Evolutionary conservation across 2,113 vertebrate genomes (phyloP).

Genomic region (Phaetusa simplex): DNA sequence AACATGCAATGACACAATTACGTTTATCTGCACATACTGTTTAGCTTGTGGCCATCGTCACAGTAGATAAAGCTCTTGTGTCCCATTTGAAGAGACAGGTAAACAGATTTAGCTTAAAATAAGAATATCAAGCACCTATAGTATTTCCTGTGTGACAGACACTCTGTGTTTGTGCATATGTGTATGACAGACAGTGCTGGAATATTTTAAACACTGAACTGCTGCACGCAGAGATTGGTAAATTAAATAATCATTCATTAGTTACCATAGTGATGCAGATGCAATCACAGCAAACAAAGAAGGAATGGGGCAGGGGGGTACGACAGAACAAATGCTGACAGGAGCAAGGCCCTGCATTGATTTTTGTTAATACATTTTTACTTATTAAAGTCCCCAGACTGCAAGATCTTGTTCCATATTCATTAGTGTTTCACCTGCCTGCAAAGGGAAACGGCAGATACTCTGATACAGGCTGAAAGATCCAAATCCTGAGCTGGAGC

Average conservation of each 20-base stretch:
- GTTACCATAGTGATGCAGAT: constrained; percentile 52
- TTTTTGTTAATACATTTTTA: constrained; percentile 11
- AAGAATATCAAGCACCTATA: neutral
- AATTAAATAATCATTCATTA: constrained; percentile 61
- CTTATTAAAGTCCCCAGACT: neutral
- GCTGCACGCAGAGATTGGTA: neutral
- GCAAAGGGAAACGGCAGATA: neutral
- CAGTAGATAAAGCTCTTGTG: neutral
- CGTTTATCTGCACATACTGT: neutral
- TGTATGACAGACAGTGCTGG: neutral
- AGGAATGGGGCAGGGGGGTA: neutral
- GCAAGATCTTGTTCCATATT: neutral
- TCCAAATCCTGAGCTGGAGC: neutral
- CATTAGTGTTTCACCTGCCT: neutral
- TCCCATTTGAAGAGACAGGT: neutral
- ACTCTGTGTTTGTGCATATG: neutral
- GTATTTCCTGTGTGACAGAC: neutral
- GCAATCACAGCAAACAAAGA: constrained; percentile 23
- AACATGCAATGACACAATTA: neutral
- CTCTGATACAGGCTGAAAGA: neutral
- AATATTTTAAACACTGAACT: constrained; percentile 47
- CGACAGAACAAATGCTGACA: neutral
- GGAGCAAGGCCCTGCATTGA: neutral
- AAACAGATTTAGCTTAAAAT: neutral
- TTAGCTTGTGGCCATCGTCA: neutral